Conservation (phyloP, 2,888 invertebrate genomes). For the Thecophora atra region DNA sequence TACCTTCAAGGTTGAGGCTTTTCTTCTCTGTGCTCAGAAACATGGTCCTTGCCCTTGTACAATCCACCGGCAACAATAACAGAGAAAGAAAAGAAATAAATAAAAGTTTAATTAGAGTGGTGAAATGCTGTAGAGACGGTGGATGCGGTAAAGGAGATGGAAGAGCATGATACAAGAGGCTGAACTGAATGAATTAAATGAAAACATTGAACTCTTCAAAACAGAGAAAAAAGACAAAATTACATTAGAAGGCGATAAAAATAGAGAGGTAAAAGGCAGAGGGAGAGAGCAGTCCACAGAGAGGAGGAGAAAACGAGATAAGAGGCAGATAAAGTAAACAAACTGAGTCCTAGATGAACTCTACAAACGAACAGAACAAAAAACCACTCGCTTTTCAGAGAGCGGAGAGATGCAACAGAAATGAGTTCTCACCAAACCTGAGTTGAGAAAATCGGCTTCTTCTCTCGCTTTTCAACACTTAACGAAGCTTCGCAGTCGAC, state of each 20-base stretch:
- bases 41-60: constrained; percentile 8
- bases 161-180: not conserved
- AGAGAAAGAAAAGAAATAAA: not conserved
- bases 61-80: not conserved
- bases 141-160: no score
- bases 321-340: not conserved
- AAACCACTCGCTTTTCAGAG: not conserved
- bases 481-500: constrained; percentile 48
- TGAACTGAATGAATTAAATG: not conserved
- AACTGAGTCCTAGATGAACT: not conserved
- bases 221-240: not conserved
- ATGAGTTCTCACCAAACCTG: not conserved
- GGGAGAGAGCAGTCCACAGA: not conserved
- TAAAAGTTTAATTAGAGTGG: no score
- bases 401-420: constrained; percentile 1
- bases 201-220: not conserved
- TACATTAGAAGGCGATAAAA: not conserved
- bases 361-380: not conserved
- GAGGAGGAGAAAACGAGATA: not conserved
- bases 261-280: not conserved
- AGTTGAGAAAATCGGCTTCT: not conserved
- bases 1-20: not conserved
- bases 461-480: constrained; percentile 48
- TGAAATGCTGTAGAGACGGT: no score
- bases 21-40: not conserved